Evolutionary conservation across 2,113 vertebrate genomes (phyloP).

Genomic region (Neodon shergylaensis): DNA sequence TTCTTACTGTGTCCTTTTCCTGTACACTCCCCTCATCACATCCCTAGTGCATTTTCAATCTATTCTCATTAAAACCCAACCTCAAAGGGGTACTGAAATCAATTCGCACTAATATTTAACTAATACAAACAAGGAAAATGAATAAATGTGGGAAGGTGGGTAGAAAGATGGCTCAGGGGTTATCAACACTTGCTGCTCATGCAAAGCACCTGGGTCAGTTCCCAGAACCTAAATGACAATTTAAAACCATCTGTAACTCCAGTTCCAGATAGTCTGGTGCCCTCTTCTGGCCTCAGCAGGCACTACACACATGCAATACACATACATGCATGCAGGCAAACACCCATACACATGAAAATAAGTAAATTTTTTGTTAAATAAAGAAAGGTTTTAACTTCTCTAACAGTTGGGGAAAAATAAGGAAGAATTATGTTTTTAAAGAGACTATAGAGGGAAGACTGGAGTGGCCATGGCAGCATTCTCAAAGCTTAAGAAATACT

Average conservation of each 20-base stretch:
- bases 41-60: not conserved
- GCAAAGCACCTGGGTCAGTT: not conserved
- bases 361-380: not conserved
- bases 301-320: too few species aligned
- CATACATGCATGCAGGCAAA: not conserved
- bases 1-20: not conserved
- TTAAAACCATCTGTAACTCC: not conserved
- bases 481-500: conserved; percentile 14
- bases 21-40: not conserved
- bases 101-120: not conserved
- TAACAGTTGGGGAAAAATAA: not conserved
- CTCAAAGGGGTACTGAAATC: conserved; percentile 40
- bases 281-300: too few species aligned
- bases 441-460: not conserved
- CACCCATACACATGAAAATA: not conserved
- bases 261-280: too few species aligned
- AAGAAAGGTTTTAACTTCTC: not conserved
- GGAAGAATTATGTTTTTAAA: not conserved
- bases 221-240: not conserved
- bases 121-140: not conserved
- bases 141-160: not conserved
- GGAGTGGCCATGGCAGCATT: not conserved
- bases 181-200: not conserved
- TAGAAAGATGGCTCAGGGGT: not conserved
- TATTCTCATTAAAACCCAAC: not conserved